A percentile compares a stretch with the other conserved stretches of the same genome.
Evolutionary conservation across 2,797 vertebrate species (phyloP).

Genomic region (Decapterus maruadsi): DNA sequence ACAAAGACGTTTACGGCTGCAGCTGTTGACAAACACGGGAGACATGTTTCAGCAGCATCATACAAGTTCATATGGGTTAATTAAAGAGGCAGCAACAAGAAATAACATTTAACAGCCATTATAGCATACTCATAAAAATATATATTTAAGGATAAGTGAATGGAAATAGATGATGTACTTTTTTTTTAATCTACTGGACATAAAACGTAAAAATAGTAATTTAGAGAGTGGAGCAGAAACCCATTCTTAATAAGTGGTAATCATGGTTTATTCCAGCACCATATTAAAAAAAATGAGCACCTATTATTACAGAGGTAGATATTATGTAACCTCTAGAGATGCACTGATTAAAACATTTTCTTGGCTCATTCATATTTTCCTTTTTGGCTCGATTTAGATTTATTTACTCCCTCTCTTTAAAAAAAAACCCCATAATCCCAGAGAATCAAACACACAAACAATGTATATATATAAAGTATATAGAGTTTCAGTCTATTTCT

Average conservation of each 20-base stretch:
- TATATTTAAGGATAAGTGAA: too few relatives aligned
- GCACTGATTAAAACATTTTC: too few relatives aligned
- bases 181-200: neutral
- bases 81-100: neutral
- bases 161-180: too few relatives aligned
- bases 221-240: neutral
- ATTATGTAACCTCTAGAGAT: neutral
- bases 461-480: neutral
- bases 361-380: too few relatives aligned
- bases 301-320: neutral
- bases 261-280: neutral
- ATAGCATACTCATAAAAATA: too few relatives aligned
- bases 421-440: too few relatives aligned
- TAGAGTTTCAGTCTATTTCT: constrained; percentile 6
- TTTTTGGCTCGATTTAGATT: too few relatives aligned
- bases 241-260: neutral
- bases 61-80: neutral
- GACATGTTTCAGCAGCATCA: neutral
- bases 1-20: neutral
- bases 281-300: neutral
- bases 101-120: too few relatives aligned
- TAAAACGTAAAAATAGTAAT: neutral
- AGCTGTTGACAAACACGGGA: neutral
- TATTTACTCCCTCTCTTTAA: too few relatives aligned
- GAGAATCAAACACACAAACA: neutral